phyloP scores from a whole-genome alignment of 2,888 invertebrate species.

The Cynaeus angustus region DNA sequence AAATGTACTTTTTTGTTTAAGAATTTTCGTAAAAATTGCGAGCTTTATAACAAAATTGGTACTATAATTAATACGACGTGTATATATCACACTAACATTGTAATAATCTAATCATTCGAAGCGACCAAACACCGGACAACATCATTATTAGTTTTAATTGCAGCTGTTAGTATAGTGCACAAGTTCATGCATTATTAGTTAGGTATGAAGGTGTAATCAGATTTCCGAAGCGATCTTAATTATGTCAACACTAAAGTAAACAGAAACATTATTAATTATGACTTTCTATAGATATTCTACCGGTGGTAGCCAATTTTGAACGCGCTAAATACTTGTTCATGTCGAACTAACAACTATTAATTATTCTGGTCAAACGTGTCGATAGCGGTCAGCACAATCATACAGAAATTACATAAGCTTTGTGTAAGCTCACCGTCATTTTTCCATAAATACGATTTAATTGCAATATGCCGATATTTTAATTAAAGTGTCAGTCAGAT shows the following conservation, averaged over 20 bases:
- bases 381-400: slow-evolving; percentile 17
- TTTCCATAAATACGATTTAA: slow-evolving; percentile 32
- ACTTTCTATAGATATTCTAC: background rate
- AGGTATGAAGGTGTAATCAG: slow-evolving; percentile 34
- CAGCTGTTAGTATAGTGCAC: slow-evolving; percentile 6
- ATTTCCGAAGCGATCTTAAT: slow-evolving; percentile 37
- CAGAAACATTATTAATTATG: slow-evolving; percentile 40
- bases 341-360: slow-evolving; percentile 27
- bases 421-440: slow-evolving; percentile 15
- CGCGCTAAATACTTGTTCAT: slow-evolving; percentile 21
- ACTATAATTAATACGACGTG: too few species aligned
- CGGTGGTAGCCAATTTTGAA: slow-evolving; percentile 17
- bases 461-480: slow-evolving; percentile 38
- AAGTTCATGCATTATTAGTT: slow-evolving; percentile 35
- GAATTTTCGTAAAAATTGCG: too few species aligned
- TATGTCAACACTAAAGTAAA: slow-evolving; percentile 39
- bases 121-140: background rate
- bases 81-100: too few species aligned
- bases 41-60: too few species aligned
- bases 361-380: slow-evolving; percentile 23
- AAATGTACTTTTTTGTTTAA: too few species aligned
- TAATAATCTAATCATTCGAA: background rate
- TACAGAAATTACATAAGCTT: slow-evolving; percentile 18
- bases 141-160: slow-evolving; percentile 8
- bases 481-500: slow-evolving; percentile 47